Conservation (phyloP, 2,797 vertebrate genomes). For the Acrossocheilus fasciatus region DNA sequence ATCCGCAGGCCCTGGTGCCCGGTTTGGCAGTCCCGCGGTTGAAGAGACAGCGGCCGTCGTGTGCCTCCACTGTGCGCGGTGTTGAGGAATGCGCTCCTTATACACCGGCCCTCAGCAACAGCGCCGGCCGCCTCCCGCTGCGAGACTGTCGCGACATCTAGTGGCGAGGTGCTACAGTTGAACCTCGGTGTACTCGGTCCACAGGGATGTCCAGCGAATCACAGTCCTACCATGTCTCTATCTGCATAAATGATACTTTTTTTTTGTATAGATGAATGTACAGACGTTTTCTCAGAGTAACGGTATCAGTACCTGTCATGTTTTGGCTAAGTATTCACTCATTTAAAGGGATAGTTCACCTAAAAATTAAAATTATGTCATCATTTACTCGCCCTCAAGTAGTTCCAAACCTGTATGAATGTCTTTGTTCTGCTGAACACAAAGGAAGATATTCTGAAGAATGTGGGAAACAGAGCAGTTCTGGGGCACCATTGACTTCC, state of each 20-base stretch:
- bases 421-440: no score
- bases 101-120: slow-evolving; percentile 63
- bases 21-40: slow-evolving; percentile 56
- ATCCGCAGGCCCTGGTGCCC: slow-evolving; percentile 67
- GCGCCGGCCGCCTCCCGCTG: slow-evolving; percentile 49
- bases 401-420: no score
- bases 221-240: background rate
- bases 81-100: slow-evolving; percentile 83
- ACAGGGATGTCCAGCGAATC: background rate
- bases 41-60: slow-evolving; percentile 64
- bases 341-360: background rate
- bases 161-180: slow-evolving; percentile 20
- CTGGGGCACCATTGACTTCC: no score
- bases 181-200: background rate
- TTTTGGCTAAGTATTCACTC: background rate
- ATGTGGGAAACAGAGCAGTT: no score
- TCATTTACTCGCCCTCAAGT: no score
- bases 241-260: background rate
- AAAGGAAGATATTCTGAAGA: no score
- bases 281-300: no score
- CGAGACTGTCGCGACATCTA: slow-evolving; percentile 58
- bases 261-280: background rate
- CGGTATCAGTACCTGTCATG: background rate
- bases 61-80: slow-evolving; percentile 63
- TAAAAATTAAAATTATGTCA: no score